Conservation (phyloP, 2,113 vertebrate genomes). For the Numenius arquata region DNA sequence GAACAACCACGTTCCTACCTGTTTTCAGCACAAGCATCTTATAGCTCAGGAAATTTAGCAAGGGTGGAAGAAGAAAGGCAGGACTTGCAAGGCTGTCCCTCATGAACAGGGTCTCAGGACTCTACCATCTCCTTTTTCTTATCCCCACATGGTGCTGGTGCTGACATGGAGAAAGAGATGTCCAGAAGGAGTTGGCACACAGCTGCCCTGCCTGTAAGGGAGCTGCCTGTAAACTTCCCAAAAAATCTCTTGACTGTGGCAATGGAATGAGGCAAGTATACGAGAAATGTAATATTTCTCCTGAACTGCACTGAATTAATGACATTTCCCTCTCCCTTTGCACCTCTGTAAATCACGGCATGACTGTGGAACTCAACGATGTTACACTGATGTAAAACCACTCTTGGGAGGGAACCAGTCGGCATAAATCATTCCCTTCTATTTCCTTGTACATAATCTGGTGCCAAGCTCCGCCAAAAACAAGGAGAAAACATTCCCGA, state of each 20-base stretch:
- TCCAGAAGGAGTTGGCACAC: background rate
- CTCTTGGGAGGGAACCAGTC: background rate
- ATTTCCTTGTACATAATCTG: background rate
- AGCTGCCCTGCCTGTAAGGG: background rate
- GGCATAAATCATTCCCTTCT: constrained; percentile 5
- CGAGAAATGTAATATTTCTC: background rate
- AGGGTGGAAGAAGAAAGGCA: background rate
- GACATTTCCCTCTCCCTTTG: background rate
- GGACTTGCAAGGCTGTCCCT: background rate
- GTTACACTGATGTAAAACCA: constrained; percentile 8
- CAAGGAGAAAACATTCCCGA: background rate
- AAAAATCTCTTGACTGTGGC: background rate
- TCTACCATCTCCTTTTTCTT: background rate
- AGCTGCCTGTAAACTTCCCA: background rate
- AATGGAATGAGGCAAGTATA: background rate
- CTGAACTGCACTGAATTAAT: background rate
- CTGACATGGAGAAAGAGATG: background rate
- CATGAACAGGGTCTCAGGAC: background rate
- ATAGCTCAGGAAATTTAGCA: background rate
- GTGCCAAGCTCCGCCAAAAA: constrained; percentile 29
- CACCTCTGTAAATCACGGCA: background rate
- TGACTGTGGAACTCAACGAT: background rate
- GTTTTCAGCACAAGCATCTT: background rate
- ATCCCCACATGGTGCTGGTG: background rate
- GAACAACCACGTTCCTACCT: background rate